Evolutionary conservation across 2,888 invertebrate genomes (phyloP), one percentile per base, ranked within the genome.

Genomic region (Scaptomyza cyrtandrae): DNA sequence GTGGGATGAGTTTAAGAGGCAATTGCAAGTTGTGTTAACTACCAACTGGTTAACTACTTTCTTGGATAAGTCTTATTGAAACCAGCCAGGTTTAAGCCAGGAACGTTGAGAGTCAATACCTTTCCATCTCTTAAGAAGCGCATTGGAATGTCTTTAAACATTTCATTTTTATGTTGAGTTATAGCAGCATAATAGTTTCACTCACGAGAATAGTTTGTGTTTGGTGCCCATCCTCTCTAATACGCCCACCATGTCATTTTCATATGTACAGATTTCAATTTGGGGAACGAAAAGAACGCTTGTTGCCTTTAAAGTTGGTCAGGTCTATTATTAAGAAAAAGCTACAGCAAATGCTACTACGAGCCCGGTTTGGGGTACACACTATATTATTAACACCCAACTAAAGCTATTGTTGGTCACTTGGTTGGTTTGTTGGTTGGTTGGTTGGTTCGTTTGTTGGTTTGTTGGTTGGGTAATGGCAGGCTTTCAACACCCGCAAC

Each of bases 401-500:
- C 59, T 48, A 53, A 43, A 24, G 49, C 58, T 41, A 60, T 69
- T 71, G 64, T 70, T 57, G 54, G 44, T 33, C 14, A 9, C 7
- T 37, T 24, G 29, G 29, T 29, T 6, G 29, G 29, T 24, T 24
- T 6, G 14, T 37, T 24, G 29, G 29, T 29, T 6, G 29, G 29
- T 24, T 24, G 29, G 29, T 29, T 6, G 6, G 29, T 6, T 7
- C 5, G 29, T 6, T 6, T 3, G 6, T 29, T 9, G 29, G 29
- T 29, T 24, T 1, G 1, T 24, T 3, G 3, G 24, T 24, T 29
- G 62, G n/a, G 49, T 75, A 80, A 80, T 80, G 73, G 60, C 66
- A 44, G 70, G 76, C 71, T 77, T 89, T 89, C 88, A 84, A 84
- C 88, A 89, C 89, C 88, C 80, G 75, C 83, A 74, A 70, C 65